These are phyloP conservation scores for Lepidurus couesii DNA, from an alignment of 1,140 invertebrate species.

Conservation along the genomic window DNA sequence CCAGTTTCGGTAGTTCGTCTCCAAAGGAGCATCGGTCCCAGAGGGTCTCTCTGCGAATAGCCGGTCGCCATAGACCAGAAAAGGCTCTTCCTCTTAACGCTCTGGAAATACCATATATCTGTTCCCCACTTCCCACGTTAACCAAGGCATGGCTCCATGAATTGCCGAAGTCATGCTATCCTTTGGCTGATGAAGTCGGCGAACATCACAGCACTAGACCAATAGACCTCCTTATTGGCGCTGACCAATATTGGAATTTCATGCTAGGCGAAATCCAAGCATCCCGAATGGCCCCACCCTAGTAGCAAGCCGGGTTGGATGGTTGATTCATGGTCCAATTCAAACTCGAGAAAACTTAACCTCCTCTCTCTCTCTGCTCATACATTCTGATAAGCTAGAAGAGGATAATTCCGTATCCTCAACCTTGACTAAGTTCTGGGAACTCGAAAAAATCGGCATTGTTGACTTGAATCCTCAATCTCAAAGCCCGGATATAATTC, in stretches of 20 bases:
- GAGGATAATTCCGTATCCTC: background rate
- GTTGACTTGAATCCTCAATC: background rate
- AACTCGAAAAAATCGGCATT: background rate
- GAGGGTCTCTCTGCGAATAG: background rate
- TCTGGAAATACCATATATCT: background rate
- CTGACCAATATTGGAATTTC: background rate
- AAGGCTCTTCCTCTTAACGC: background rate
- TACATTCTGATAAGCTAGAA: background rate
- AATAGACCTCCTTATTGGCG: conserved; percentile 22
- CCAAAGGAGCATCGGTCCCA: background rate
- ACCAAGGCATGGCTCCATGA: background rate
- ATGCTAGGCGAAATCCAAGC: background rate
- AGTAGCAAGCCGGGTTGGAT: background rate
- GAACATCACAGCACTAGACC: background rate
- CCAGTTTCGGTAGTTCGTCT: background rate
- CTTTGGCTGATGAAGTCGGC: background rate
- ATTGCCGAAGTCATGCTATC: background rate
- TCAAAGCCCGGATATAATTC: background rate
- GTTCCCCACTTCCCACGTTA: background rate
- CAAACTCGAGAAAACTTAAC: background rate
- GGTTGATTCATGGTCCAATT: conserved; percentile 1
- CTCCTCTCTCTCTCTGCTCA: background rate
- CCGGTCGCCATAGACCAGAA: background rate
- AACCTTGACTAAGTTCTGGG: background rate
- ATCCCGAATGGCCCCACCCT: background rate